These are phyloP conservation scores for Agriopis marginaria DNA, from an alignment of 2,888 invertebrate species.

Conservation along the genomic window DNA sequence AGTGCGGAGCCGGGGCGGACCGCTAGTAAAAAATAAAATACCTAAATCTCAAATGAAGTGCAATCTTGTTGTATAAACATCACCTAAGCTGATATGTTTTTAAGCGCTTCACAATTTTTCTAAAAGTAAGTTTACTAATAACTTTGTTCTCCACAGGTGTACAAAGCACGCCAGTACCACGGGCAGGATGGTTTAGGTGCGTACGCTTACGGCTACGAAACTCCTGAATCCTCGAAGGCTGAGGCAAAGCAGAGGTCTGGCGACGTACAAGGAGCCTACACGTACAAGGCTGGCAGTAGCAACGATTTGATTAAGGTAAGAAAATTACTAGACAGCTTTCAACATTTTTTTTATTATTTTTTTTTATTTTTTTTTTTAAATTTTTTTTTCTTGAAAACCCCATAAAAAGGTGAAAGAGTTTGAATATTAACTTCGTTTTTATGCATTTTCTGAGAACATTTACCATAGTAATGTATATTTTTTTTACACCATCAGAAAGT, in stretches of 20 bases:
- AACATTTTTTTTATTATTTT: no score
- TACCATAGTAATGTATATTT: no score
- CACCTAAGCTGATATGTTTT: no score
- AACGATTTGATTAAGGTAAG: constrained; percentile 87
- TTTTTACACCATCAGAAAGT: no score
- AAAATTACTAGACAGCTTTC: not conserved
- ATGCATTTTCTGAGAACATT: no score
- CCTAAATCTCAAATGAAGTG: no score
- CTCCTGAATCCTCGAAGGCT: constrained; percentile 91
- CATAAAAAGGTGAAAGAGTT: no score
- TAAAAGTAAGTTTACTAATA: not conserved
- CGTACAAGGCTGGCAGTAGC: constrained; percentile 84
- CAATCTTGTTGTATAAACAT: no score
- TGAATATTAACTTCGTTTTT: no score
- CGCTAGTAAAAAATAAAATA: no score
- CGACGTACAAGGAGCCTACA: constrained; percentile 90
- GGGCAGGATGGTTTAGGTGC: constrained; percentile 90
- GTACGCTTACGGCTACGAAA: constrained; percentile 90
- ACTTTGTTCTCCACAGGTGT: constrained; percentile 73
- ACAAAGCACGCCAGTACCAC: constrained; percentile 90
- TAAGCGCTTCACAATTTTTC: not conserved
- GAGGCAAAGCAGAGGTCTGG: constrained; percentile 90
- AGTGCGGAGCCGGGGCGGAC: no score
- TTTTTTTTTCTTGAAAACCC: not conserved
- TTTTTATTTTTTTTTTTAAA: no score